A percentile compares a stretch with the other conserved stretches of the same genome.
These are phyloP conservation scores for Psilanteris sp. DNA, from an alignment of 1,140 invertebrate species.

Conservation along the genomic window DNA sequence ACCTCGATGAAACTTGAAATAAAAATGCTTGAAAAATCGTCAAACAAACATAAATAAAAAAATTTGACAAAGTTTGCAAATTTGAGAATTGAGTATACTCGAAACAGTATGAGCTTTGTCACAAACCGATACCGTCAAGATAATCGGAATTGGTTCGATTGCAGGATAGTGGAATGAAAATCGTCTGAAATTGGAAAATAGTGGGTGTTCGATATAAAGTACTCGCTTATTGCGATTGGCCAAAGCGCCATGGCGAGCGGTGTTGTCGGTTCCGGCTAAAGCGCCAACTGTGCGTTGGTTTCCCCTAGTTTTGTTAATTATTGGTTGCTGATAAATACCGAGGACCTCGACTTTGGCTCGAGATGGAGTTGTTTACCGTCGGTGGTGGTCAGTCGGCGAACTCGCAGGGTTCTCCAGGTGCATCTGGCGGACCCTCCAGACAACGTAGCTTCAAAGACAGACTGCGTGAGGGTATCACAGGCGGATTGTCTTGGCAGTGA, in stretches of 20 bases:
- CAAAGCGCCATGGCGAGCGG: not conserved
- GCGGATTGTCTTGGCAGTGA: slow-evolving; percentile 88
- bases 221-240: not conserved
- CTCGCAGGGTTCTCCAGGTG: slow-evolving; percentile 54
- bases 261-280: slow-evolving; percentile 3
- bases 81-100: too few relatives aligned
- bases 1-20: too few relatives aligned
- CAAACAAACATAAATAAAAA: too few relatives aligned
- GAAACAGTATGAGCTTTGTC: too few relatives aligned
- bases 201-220: slow-evolving; percentile 1
- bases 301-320: not conserved
- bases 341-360: not conserved
- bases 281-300: slow-evolving; percentile 2
- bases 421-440: slow-evolving; percentile 67
- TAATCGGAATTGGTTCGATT: not conserved
- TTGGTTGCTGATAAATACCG: slow-evolving; percentile 1
- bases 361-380: slow-evolving; percentile 75
- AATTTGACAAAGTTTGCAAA: too few relatives aligned
- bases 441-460: slow-evolving; percentile 83
- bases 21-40: too few relatives aligned
- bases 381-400: slow-evolving; percentile 54
- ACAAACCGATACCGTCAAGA: too few relatives aligned
- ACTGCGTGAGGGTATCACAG: slow-evolving; percentile 86
- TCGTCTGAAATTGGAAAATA: not conserved
- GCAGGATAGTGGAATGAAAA: not conserved